Evolutionary conservation across 2,888 invertebrate species (phyloP), one percentile per base, ranked within the genome.

Genomic region (Boloria selene): DNA sequence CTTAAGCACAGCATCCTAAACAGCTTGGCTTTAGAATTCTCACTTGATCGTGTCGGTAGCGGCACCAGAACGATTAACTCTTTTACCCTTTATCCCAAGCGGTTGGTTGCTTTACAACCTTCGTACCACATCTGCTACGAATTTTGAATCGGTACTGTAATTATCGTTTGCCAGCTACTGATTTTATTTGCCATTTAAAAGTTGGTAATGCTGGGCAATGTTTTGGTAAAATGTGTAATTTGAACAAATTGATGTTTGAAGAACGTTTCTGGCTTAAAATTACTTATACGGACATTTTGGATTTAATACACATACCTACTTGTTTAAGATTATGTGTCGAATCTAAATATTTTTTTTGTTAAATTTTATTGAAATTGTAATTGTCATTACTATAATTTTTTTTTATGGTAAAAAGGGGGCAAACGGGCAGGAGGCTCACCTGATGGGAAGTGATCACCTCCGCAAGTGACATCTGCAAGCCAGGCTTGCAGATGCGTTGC

Each of bases 11-110:
- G 31, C 17, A 55, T 59, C 64, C 55, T 65, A 51, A 61, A 65
- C 51, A 54, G 59, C 53, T 51, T 55, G 26, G 54, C 60, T 50
- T 60, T 56, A 55, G 51, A 51, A 66, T 56, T 66, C 69, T 58
- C 60, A 49, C 64, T 51, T 64, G 58, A 67, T 62, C 77, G 76
- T 78, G 76, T 74, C 76, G 76, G 76, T 74, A 74, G 77, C 75
- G 72, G 69, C 75, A 79, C 72, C 70, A 73, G 74, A 77, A 74
- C 74, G 73, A 78, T 75, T 73, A 76, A 69, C 66, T 66, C 71
- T 76, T 75, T 77, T 73, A 61, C 64, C 47, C 56, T 67, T 64
- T 64, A 64, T 59, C 60, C 61, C 26, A 53, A 64, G 64, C 64
- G 52, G 64, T 59, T 59, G 31, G 31, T 38, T 38, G 7, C 58